Evolutionary conservation across 2,888 invertebrate genomes (phyloP), one percentile per base, ranked within the genome.

Genomic region (Scelioninae gen. 1): DNA sequence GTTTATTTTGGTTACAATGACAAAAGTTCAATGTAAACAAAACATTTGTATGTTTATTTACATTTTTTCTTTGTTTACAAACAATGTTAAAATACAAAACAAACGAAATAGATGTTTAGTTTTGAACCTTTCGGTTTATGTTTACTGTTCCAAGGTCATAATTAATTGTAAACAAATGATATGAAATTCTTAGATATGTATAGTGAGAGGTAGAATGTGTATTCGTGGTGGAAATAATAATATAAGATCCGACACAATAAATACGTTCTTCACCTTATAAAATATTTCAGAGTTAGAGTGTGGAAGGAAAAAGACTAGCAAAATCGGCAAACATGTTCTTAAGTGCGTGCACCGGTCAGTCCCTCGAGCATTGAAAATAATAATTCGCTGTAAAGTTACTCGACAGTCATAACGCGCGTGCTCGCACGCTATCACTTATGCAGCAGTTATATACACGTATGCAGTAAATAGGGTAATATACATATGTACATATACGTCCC

Each of bases 301-400:
- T 16, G 9, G 58, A 16, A 47, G 58, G 43, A 66, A 68, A 55
- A 62, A 49, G 74, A 66, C 34, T 34, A 62, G 56, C 63, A 58
- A 75, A 75, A 81, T 69, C 47, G 58, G 11, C 16, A 56, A 63
- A 71, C 75, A 62, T 45, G 81, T 72, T 76, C 55, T 72, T 66
- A 66, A 66, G 74, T 81, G 77, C 80, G 74, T 76, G 80, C 63
- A 68, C 66, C 69, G 69, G 47, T 66, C 75, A 83, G 72, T 62
- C 83, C 83, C 66, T 80, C 78, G 81, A 85, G 86, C 87, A 87
- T 89, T 89, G 88, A 87, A 79, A 89, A 89, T 90, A 89, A 89
- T 89, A 89, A 89, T 89, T 84, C 86, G 85, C 84, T 85, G 87
- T 88, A 88, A 89, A 88, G 81, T 86, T 85, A 76, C 84, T 83